Conservation (phyloP, 2,113 vertebrate species). For the Microcebus tavaratra region DNA sequence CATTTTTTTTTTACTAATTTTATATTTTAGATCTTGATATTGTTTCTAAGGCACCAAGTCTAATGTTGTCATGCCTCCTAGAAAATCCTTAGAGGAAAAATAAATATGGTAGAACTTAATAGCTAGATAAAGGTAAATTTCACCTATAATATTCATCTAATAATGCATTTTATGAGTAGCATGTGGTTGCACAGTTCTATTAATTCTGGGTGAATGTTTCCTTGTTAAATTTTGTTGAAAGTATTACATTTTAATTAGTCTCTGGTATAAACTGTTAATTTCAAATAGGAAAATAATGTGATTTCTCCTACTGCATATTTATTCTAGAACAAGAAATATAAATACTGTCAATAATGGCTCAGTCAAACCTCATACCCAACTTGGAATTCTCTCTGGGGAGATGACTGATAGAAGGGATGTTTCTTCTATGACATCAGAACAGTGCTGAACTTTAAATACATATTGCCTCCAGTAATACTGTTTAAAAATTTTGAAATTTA, state of each 20-base stretch:
- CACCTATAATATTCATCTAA: background rate
- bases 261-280: constrained; percentile 23
- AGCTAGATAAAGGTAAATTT: background rate
- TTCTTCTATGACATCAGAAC: background rate
- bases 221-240: constrained; percentile 49
- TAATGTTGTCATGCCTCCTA: background rate
- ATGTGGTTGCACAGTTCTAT: background rate
- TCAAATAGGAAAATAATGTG: constrained; percentile 51
- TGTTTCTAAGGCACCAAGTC: background rate
- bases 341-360: constrained; percentile 14
- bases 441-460: background rate
- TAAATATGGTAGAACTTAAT: constrained; percentile 26
- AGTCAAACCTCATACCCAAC: background rate
- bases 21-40: constrained; percentile 45
- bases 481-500: background rate
- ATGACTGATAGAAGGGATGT: background rate
- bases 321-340: background rate
- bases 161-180: background rate
- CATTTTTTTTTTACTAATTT: constrained; percentile 49
- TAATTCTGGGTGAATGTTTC: constrained; percentile 7
- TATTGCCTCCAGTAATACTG: background rate
- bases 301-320: constrained; percentile 7
- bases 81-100: constrained; percentile 55
- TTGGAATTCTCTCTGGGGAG: background rate
- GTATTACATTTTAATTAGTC: constrained; percentile 56